Percentiles rank a stretch among this genome's conserved stretches.
Evolutionary conservation across 1,140 invertebrate genomes (phyloP).

Genomic region (Octopus bimaculoides): DNA sequence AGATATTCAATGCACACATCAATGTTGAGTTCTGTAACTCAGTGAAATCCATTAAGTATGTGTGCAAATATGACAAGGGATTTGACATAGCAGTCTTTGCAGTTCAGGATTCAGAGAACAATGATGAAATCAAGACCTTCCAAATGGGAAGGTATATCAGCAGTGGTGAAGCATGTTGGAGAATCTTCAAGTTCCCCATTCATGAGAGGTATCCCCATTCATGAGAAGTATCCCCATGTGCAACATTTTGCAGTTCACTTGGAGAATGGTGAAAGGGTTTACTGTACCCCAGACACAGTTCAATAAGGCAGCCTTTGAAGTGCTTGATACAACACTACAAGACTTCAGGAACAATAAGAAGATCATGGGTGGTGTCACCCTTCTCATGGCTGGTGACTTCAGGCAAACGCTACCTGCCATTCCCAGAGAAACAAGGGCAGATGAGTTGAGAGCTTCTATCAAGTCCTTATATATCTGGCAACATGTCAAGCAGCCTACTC

Average conservation of each 20-base stretch:
- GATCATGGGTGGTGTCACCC: too few species aligned
- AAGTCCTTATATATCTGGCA: too few species aligned
- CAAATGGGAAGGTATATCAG: too few species aligned
- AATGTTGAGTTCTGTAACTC: slow-evolving; percentile 1
- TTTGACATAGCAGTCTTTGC: not conserved
- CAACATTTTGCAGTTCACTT: not conserved
- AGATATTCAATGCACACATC: not conserved
- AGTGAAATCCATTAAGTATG: slow-evolving; percentile 5
- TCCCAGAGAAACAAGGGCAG: too few species aligned
- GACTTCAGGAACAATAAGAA: too few species aligned
- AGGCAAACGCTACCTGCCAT: too few species aligned
- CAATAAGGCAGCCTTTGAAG: too few species aligned
- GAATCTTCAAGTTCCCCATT: not conserved
- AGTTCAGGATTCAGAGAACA: not conserved
- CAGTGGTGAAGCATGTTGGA: too few species aligned
- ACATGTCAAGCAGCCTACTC: too few species aligned
- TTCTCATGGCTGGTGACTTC: too few species aligned
- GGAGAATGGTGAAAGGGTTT: not conserved
- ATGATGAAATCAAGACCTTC: not conserved
- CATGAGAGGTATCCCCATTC: not conserved
- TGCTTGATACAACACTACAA: too few species aligned
- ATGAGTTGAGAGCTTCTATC: too few species aligned
- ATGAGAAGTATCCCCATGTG: not conserved
- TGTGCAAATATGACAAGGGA: slow-evolving; percentile 1
- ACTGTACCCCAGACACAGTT: not conserved